These are phyloP conservation scores for Prenolepis imparis DNA, from an alignment of 2,888 invertebrate species.

Conservation along the genomic window DNA sequence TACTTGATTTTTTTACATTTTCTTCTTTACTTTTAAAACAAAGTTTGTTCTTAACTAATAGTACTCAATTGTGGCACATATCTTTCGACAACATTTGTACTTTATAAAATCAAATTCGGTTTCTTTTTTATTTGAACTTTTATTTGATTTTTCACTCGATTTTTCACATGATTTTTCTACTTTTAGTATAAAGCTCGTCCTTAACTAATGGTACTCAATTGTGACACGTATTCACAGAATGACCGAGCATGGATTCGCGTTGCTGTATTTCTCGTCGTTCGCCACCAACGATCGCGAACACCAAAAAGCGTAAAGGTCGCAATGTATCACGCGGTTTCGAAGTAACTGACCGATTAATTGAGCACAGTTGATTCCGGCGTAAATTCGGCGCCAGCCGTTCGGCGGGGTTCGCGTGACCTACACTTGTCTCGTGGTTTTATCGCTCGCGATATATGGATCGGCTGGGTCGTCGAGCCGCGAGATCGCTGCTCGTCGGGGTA, in stretches of 20 bases:
- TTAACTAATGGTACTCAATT: background rate
- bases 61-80: background rate
- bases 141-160: too few relatives aligned
- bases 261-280: background rate
- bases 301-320: conserved; percentile 25
- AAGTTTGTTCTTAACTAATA: too few relatives aligned
- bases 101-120: background rate
- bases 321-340: conserved; percentile 42
- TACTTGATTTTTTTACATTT: too few relatives aligned
- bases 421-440: conserved; percentile 56
- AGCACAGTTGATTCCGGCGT: conserved; percentile 52
- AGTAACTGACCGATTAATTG: conserved; percentile 51
- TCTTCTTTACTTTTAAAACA: too few relatives aligned
- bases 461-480: conserved; percentile 36
- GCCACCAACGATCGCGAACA: background rate
- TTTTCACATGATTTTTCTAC: background rate
- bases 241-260: background rate
- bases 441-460: conserved; percentile 37
- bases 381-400: conserved; percentile 43
- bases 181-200: background rate
- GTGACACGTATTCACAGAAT: background rate
- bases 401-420: conserved; percentile 45
- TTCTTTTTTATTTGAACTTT: too few relatives aligned
- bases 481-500: conserved; percentile 54
- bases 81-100: background rate